Conservation (phyloP, 2,113 vertebrate genomes). For the Haemorhous mexicanus region DNA sequence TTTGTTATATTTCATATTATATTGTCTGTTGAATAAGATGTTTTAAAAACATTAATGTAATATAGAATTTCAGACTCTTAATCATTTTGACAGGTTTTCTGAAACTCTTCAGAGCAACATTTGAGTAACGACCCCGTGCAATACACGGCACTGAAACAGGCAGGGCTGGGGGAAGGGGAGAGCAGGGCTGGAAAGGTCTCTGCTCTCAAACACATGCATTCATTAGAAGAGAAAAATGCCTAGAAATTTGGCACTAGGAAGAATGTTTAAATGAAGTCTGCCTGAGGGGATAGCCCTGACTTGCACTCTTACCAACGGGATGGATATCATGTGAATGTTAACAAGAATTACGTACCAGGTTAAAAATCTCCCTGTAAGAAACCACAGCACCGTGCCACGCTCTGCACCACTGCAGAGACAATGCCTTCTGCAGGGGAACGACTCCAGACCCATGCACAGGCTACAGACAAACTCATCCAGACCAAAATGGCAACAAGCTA, state of each 20-base stretch:
- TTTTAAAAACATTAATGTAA: slow-evolving; percentile 57
- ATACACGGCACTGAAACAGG: neutral
- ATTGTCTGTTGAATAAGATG: slow-evolving; percentile 57
- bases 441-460: neutral
- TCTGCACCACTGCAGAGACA: neutral
- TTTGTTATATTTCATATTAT: slow-evolving; percentile 39
- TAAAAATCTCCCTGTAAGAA: neutral
- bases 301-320: slow-evolving; percentile 26
- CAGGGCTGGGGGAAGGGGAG: neutral
- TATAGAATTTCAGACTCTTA: slow-evolving; percentile 65
- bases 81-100: slow-evolving; percentile 65
- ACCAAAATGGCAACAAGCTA: accelerated
- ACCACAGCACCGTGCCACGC: accelerated
- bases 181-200: slow-evolving; percentile 6
- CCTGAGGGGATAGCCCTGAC: slow-evolving; percentile 54
- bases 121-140: neutral
- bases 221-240: slow-evolving; percentile 51
- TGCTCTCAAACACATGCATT: slow-evolving; percentile 12
- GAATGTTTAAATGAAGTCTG: slow-evolving; percentile 40
- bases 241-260: slow-evolving; percentile 41
- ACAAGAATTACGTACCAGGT: slow-evolving; percentile 23
- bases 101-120: slow-evolving; percentile 33
- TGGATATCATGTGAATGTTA: slow-evolving; percentile 30
- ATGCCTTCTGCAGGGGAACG: neutral
- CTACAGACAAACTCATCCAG: neutral